Conservation (phyloP, 2,797 vertebrate genomes). For the Echeneis naucrates region DNA sequence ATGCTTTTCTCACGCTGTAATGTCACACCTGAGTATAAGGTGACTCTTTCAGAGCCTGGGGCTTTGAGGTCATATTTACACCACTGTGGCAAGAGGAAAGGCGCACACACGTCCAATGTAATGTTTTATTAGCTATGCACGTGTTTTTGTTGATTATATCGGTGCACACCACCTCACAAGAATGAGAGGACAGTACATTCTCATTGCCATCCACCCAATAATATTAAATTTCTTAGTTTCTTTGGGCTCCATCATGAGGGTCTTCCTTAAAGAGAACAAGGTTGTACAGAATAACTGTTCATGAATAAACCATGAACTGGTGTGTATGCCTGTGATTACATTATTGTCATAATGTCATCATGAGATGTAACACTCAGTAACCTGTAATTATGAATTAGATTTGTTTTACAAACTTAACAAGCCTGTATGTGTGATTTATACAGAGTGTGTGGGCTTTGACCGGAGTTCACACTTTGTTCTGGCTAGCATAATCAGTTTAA, state of each 20-base stretch:
- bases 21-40: constrained; percentile 86
- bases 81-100: constrained; percentile 61
- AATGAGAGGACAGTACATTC: constrained; percentile 10
- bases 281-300: constrained; percentile 6
- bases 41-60: constrained; percentile 74
- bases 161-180: not conserved
- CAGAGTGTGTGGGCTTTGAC: constrained; percentile 7
- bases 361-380: too few relatives aligned
- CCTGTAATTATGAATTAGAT: constrained; percentile 23
- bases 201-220: constrained; percentile 36
- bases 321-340: constrained; percentile 5
- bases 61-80: constrained; percentile 78
- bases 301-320: not conserved
- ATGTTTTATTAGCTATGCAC: not conserved
- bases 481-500: constrained; percentile 4
- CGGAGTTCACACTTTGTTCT: not conserved
- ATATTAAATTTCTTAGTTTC: constrained; percentile 31
- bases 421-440: not conserved
- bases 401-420: constrained; percentile 12
- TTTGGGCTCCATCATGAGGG: not conserved
- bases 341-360: constrained; percentile 9
- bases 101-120: constrained; percentile 37
- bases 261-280: not conserved
- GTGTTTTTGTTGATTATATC: constrained; percentile 7
- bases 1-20: constrained; percentile 84